These are phyloP conservation scores for Leucophenga montana DNA, from an alignment of 2,888 invertebrate species.

Conservation along the genomic window DNA sequence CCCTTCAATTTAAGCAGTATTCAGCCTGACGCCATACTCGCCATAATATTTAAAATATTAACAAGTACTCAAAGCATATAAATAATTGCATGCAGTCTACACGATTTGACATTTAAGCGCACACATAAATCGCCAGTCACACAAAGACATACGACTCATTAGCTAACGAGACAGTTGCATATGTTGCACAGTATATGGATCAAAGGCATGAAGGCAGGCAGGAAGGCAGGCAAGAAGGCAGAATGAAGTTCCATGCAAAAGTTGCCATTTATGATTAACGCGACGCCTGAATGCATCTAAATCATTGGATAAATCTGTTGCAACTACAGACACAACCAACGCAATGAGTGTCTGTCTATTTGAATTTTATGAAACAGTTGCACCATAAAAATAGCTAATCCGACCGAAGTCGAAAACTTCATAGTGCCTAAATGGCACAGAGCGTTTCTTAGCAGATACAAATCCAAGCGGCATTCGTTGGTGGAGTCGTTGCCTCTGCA, in stretches of 20 bases:
- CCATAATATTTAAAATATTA: too few relatives aligned
- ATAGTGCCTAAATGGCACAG: not conserved
- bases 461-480: slow-evolving; percentile 9
- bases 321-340: too few relatives aligned
- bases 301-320: slow-evolving; percentile 62
- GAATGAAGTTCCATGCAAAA: too few relatives aligned
- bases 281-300: slow-evolving; percentile 62
- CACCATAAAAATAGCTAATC: slow-evolving; percentile 21
- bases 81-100: not conserved
- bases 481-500: slow-evolving; percentile 7
- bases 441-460: not conserved
- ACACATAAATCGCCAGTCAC: not conserved
- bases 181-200: not conserved
- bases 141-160: slow-evolving; percentile 33
- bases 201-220: not conserved
- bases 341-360: slow-evolving; percentile 36
- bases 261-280: slow-evolving; percentile 59
- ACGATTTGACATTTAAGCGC: slow-evolving; percentile 19
- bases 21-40: too few relatives aligned
- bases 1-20: too few relatives aligned
- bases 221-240: slow-evolving; percentile 3
- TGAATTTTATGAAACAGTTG: slow-evolving; percentile 36
- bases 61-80: too few relatives aligned
- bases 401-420: not conserved
- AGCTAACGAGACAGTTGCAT: slow-evolving; percentile 29